phyloP scores from a whole-genome alignment of 2,797 vertebrate species.

The Brachyalestes nurse region DNA sequence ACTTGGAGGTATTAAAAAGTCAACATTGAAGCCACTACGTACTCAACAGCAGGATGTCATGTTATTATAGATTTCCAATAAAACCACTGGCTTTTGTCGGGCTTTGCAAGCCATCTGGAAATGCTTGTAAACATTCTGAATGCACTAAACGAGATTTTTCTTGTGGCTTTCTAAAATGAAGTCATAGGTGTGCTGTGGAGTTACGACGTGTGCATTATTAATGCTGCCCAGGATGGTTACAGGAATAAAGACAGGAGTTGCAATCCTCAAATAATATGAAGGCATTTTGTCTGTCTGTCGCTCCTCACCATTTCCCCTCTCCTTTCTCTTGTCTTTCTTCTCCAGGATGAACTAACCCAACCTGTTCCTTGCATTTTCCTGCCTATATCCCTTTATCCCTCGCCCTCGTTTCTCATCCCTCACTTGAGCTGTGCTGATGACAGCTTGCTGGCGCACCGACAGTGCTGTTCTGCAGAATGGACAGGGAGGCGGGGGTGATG shows the following conservation, averaged over 20 bases:
- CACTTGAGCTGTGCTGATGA: constrained; percentile 70
- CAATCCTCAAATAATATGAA: constrained; percentile 11
- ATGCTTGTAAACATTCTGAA: constrained; percentile 30
- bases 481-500: constrained; percentile 57
- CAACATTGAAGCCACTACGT: constrained; percentile 10
- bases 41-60: constrained; percentile 12
- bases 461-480: constrained; percentile 64
- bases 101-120: constrained; percentile 26
- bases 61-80: constrained; percentile 29
- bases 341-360: constrained; percentile 34
- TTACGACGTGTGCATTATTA: constrained; percentile 14
- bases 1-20: constrained; percentile 12
- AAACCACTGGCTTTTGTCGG: constrained; percentile 1
- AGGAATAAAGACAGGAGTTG: constrained; percentile 18
- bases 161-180: constrained; percentile 25
- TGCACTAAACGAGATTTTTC: neutral
- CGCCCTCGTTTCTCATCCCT: constrained; percentile 41
- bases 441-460: constrained; percentile 73
- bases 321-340: constrained; percentile 13
- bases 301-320: neutral
- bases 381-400: constrained; percentile 24
- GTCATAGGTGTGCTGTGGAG: neutral
- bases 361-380: constrained; percentile 46
- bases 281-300: constrained; percentile 25
- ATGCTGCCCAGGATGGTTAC: constrained; percentile 13